Evolutionary conservation across 2,888 invertebrate genomes (phyloP).

Genomic region (Synanthedon vespiformis): DNA sequence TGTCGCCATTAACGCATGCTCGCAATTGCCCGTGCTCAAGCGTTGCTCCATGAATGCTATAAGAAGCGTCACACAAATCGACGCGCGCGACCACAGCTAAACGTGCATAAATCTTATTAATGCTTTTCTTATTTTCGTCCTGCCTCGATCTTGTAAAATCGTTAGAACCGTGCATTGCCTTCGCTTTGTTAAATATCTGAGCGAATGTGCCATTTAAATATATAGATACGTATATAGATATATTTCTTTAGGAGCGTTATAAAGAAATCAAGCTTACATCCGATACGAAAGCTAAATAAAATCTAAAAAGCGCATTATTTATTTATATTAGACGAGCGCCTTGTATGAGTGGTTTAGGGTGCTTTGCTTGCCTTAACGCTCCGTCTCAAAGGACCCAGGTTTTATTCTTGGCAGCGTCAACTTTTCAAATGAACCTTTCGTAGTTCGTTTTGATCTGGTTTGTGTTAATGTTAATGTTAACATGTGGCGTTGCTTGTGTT

Average conservation of each 20-base stretch:
- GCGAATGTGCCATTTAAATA: slow-evolving; percentile 6
- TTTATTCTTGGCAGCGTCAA: too few species aligned
- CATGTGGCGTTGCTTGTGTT: too few species aligned
- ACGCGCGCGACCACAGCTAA: slow-evolving; percentile 55
- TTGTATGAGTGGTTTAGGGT: too few species aligned
- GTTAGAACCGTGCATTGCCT: slow-evolving; percentile 33
- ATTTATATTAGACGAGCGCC: too few species aligned
- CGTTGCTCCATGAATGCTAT: slow-evolving; percentile 40
- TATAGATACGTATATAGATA: not conserved
- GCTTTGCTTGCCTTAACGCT: too few species aligned
- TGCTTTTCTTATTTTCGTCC: slow-evolving; percentile 60
- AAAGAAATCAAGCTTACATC: not conserved
- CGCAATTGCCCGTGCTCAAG: slow-evolving; percentile 48
- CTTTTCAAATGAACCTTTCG: too few species aligned
- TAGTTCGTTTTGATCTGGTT: too few species aligned
- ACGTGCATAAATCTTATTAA: slow-evolving; percentile 64
- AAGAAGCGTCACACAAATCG: slow-evolving; percentile 60
- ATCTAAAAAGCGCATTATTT: too few species aligned
- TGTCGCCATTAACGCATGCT: slow-evolving; percentile 68
- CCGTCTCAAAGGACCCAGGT: too few species aligned
- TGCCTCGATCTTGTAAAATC: slow-evolving; percentile 50
- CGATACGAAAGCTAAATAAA: too few species aligned
- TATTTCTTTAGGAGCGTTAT: not conserved
- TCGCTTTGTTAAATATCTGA: slow-evolving; percentile 29
- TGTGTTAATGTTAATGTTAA: too few species aligned